Base-by-base conservation (phyloP, 1,140 invertebrate genomes). In the Cherax destructor region DNA sequence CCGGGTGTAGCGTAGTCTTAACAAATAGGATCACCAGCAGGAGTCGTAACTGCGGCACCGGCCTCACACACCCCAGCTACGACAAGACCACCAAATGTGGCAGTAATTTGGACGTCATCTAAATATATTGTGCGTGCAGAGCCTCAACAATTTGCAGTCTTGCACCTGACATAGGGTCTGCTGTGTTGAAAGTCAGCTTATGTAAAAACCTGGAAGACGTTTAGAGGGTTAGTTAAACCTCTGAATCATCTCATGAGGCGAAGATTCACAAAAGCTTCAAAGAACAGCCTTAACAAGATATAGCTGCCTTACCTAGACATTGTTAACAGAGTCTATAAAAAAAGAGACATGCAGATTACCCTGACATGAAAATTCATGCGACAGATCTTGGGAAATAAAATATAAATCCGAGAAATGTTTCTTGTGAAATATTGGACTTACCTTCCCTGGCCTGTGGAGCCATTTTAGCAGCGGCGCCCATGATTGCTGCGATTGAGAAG, bases 401-500 rank as follows among this genome's bases (percentile, higher is more conserved):
- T 41, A 41, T 41, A 41, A 41, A 41, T 41, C 30, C 30, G 30
- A 41, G 30, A 41, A 41, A 41, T 41, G 30, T 2, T 41, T 41
- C n/a, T 41, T 41, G 30, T 1, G 30, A 41, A 41, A 41, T 41
- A 56, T 1, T 21, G 10, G 21, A 77, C 88, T 84, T 61, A 90
- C 88, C 88, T 83, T 90, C 88, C 18, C 69, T 77, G 50, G 88
- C 79, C 9, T 72, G 56, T 72, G 90, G 93, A 74, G 49, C 91
- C 86, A 80, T 93, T 86, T 92, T 93, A 10, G 93, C 93, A 74
- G 93, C 93, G 72, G 84, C 97, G 94, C 95, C 97, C 97, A 98
- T 98, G 94, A 98, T 98, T 77, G 98, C 98, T 52, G 97, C 97
- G 94, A 98, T 98, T 91, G 97, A 98, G 95, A 98, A 98, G 95